Conservation (phyloP, 1,140 invertebrate species). For the Papilio aristodemus region DNA sequence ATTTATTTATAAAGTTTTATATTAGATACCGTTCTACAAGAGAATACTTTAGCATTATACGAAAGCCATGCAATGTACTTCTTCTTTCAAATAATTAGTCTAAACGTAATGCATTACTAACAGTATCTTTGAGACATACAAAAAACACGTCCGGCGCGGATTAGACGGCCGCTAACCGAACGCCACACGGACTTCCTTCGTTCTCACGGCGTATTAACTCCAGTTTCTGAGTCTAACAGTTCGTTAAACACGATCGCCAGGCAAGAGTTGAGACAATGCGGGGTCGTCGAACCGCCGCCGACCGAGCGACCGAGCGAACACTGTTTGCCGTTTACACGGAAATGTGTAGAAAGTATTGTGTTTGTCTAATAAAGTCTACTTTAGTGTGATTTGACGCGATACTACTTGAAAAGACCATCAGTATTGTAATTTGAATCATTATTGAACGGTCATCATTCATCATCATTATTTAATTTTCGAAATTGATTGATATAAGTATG, state of each 20-base stretch:
- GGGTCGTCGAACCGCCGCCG: conserved; percentile 45
- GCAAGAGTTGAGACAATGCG: conserved; percentile 59
- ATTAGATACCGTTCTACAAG: conserved; percentile 5
- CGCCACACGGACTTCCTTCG: conserved; percentile 34
- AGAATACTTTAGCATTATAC: background rate
- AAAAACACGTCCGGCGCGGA: conserved; percentile 23
- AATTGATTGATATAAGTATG: too few species aligned
- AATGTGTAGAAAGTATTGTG: conserved; percentile 32
- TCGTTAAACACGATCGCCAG: conserved; percentile 44
- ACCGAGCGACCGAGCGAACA: conserved; percentile 43
- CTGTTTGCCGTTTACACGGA: conserved; percentile 36
- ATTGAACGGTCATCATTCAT: too few species aligned
- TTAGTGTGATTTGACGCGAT: conserved; percentile 15
- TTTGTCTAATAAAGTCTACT: conserved; percentile 29
- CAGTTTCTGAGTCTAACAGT: conserved; percentile 45
- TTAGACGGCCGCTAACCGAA: conserved; percentile 26
- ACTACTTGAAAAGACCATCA: background rate
- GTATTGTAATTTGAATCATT: too few species aligned
- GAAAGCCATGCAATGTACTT: background rate
- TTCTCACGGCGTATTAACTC: conserved; percentile 50
- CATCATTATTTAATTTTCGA: too few species aligned
- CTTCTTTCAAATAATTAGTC: background rate
- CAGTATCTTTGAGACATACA: conserved; percentile 7
- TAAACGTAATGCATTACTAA: conserved; percentile 7
- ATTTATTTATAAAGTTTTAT: background rate